phyloP scores from a whole-genome alignment of 1,140 invertebrate species.

The Drosophila carrolli region DNA sequence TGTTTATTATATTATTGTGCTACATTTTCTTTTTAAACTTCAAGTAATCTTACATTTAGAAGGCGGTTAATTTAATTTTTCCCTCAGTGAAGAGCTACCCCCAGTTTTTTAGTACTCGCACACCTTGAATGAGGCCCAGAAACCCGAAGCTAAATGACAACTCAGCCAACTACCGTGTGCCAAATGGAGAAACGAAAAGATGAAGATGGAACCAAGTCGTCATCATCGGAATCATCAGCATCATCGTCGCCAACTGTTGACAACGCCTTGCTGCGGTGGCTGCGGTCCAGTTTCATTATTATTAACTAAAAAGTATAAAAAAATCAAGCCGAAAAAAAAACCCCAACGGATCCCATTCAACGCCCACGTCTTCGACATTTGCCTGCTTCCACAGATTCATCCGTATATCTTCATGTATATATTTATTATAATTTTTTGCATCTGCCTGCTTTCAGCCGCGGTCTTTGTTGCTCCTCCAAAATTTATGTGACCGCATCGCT shows the following conservation, averaged over 20 bases:
- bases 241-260: slow-evolving; percentile 62
- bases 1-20: too few relatives aligned
- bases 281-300: slow-evolving; percentile 73
- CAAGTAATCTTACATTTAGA: too few relatives aligned
- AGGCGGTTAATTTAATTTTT: slow-evolving; percentile 4
- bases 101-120: neutral
- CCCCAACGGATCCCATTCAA: slow-evolving; percentile 43
- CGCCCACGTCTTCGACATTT: slow-evolving; percentile 63
- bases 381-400: slow-evolving; percentile 48
- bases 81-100: slow-evolving; percentile 4
- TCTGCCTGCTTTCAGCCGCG: slow-evolving; percentile 14
- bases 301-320: slow-evolving; percentile 32
- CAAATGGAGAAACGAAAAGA: slow-evolving; percentile 36
- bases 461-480: slow-evolving; percentile 44
- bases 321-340: slow-evolving; percentile 11
- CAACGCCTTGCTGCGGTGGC: slow-evolving; percentile 60
- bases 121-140: slow-evolving; percentile 37
- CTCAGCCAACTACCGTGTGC: slow-evolving; percentile 53
- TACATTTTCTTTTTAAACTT: too few relatives aligned
- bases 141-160: slow-evolving; percentile 39
- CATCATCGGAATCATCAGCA: slow-evolving; percentile 36
- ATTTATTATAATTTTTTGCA: slow-evolving; percentile 52
- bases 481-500: slow-evolving; percentile 80
- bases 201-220: slow-evolving; percentile 33
- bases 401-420: slow-evolving; percentile 30